These are phyloP conservation scores for Megalonaias nervosa DNA, from an alignment of 1,140 invertebrate genomes.

Conservation along the genomic window DNA sequence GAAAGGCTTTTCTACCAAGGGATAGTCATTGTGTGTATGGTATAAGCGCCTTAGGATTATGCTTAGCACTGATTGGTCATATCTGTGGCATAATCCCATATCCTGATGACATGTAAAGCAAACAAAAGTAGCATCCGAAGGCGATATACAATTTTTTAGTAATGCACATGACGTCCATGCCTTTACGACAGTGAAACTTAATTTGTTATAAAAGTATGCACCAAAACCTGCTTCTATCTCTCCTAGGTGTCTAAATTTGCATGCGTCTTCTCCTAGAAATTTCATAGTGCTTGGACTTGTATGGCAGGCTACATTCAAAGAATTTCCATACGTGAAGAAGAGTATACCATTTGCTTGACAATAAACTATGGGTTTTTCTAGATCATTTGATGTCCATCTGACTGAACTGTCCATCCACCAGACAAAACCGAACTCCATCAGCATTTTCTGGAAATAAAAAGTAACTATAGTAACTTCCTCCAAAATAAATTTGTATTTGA, in stretches of 20 bases:
- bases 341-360: conserved; percentile 1
- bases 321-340: neutral
- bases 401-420: conserved; percentile 22
- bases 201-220: conserved; percentile 2
- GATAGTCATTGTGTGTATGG: conserved; percentile 1
- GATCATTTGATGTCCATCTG: neutral
- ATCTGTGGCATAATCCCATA: conserved; percentile 11
- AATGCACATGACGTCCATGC: conserved; percentile 14
- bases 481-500: too few relatives aligned
- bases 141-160: conserved; percentile 5
- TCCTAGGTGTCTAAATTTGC: conserved; percentile 18
- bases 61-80: conserved; percentile 19
- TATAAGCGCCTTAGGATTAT: conserved; percentile 2
- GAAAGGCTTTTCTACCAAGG: neutral
- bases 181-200: neutral
- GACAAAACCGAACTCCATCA: conserved; percentile 24
- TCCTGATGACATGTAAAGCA: neutral
- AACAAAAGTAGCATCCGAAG: neutral
- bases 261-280: conserved; percentile 14
- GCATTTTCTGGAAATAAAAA: conserved; percentile 5
- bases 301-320: neutral
- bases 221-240: neutral
- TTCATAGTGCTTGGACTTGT: conserved; percentile 4
- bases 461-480: neutral
- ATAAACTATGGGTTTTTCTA: neutral